Conservation (phyloP, 2,113 vertebrate species). For the Hemicordylus capensis region DNA sequence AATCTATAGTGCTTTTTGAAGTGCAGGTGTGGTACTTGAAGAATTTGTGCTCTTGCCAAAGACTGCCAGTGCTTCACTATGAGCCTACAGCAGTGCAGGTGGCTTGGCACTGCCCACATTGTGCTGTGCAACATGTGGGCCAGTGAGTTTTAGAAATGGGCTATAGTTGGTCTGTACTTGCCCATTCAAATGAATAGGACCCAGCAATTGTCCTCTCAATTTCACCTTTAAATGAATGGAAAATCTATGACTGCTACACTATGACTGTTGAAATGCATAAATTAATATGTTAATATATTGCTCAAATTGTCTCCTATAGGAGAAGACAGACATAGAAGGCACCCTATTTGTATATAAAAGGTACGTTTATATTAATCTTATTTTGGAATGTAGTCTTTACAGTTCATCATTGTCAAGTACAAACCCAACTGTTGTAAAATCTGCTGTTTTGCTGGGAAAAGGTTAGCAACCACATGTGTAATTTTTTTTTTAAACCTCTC, state of each 20-base stretch:
- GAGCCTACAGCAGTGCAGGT: too few relatives aligned
- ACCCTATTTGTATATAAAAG: constrained; percentile 96
- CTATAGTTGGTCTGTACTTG: too few relatives aligned
- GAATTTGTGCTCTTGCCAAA: too few relatives aligned
- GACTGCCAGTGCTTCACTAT: too few relatives aligned
- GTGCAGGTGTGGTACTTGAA: too few relatives aligned
- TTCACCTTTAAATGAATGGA: neutral
- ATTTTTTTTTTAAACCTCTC: neutral
- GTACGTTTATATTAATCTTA: constrained; percentile 72
- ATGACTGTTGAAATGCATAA: neutral
- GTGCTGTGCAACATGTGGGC: too few relatives aligned
- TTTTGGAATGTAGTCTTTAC: neutral
- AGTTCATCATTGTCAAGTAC: neutral
- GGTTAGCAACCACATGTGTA: neutral
- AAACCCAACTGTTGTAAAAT: neutral
- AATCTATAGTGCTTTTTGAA: too few relatives aligned
- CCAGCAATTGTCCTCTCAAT: neutral
- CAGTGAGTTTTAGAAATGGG: neutral
- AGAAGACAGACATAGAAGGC: constrained; percentile 97
- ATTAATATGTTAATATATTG: constrained; percentile 16
- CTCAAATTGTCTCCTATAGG: constrained; percentile 75
- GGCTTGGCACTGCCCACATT: too few relatives aligned
- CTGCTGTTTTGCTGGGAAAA: neutral
- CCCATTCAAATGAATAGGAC: neutral
- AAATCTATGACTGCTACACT: neutral